Base-by-base conservation (phyloP, 1,140 invertebrate species). In the Lanistes nyassanus region DNA sequence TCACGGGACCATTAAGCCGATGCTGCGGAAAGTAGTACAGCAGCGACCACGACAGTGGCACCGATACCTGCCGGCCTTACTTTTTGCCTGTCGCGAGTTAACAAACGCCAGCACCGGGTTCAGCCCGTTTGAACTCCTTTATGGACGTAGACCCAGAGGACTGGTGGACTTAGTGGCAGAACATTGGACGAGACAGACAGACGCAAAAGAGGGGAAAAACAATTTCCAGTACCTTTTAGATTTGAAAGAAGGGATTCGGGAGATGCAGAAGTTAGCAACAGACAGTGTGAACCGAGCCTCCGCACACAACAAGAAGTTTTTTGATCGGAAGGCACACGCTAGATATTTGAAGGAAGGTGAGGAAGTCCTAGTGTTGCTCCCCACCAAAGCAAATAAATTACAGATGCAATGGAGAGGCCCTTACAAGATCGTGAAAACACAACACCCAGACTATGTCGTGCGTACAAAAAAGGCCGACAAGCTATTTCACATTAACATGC, bases 71-170 rank as follows among this genome's bases (percentile, higher is more conserved):
- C 51, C 51, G 23, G 51, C 51, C 13, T 13, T 23, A 23, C 51
- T 53, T 13, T 53, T 53, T 23, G 13, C 51, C 51, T 13, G 13
- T 23, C 51, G 51, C 13, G 51, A 53, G 51, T 23, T 53, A 11
- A 11, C 51, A 13, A 53, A 84, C 47, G 76, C 71, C 29, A 80
- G 79, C 74, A 47, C 75, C 5, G 82, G 80, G 19, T 86, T 84
- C 74, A 74, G 76, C 2, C 81, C 82, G 7, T 85, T 86, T 77
- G 80, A 81, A 26, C 58, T 87, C 34, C 39, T 87, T 4, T 86
- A 80, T 76, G 85, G 84, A 36, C 74, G 80, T 34, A 70, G 53
- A 37, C 78, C 81, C 16, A 58, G 84, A 70, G 83, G 81, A 26
- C 81, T 83, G 55, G 72, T 82, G 67, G 26, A 68, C 1, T 75